phyloP scores from a whole-genome alignment of 2,113 vertebrate species.

The Amia ocellicauda region DNA sequence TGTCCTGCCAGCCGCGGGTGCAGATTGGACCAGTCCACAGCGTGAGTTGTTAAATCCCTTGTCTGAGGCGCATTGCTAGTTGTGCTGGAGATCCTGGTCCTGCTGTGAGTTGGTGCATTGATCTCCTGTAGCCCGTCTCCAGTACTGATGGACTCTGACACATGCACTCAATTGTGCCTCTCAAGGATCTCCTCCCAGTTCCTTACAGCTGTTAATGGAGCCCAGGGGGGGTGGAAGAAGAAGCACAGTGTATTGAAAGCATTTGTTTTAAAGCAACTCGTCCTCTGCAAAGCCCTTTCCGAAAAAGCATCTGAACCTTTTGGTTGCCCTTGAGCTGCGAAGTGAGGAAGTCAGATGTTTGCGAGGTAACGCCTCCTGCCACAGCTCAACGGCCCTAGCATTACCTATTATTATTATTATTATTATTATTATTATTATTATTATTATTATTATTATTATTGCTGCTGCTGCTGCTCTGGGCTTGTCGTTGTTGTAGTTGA shows the following conservation, averaged over 20 bases:
- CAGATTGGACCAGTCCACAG: slow-evolving; percentile 24
- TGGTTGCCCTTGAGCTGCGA: slow-evolving; percentile 45
- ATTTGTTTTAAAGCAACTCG: slow-evolving; percentile 14
- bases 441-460: too few species aligned
- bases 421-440: too few species aligned
- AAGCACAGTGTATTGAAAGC: slow-evolving; percentile 11
- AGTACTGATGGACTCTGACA: slow-evolving; percentile 22
- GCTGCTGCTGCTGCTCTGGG: too few species aligned
- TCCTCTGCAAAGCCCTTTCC: slow-evolving; percentile 24
- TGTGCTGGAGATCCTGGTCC: slow-evolving; percentile 20
- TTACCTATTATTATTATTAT: too few species aligned
- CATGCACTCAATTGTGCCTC: slow-evolving; percentile 24
- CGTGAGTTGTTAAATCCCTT: slow-evolving; percentile 27
- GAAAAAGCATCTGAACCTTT: slow-evolving; percentile 50
- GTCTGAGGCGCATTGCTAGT: slow-evolving; percentile 17
- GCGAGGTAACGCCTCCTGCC: slow-evolving; percentile 40
- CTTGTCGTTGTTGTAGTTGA: too few species aligned
- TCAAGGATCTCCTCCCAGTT: slow-evolving; percentile 20
- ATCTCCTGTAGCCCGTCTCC: slow-evolving; percentile 25
- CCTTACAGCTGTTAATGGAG: slow-evolving; percentile 19
- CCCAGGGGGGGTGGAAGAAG: slow-evolving; percentile 17
- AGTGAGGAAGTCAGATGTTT: slow-evolving; percentile 42
- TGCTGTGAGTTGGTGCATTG: slow-evolving; percentile 16
- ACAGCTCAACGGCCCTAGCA: too few species aligned
- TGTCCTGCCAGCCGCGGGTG: slow-evolving; percentile 26